Base-by-base conservation (phyloP, 2,113 vertebrate genomes). In the Grallaria varia region DNA sequence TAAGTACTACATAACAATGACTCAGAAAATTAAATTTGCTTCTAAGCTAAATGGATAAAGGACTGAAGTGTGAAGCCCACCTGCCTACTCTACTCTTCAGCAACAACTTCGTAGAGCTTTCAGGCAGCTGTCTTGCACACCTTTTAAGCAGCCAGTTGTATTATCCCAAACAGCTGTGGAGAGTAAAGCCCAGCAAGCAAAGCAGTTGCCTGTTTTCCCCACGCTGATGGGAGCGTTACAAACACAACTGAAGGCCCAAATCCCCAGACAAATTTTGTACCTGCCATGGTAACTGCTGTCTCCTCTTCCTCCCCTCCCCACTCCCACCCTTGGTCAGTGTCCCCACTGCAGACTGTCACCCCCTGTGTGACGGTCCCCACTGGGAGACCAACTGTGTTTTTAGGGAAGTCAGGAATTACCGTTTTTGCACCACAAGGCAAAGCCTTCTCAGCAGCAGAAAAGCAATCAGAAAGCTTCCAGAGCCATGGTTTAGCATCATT, bases 381-480 rank as follows among this genome's bases (percentile, higher is more conserved):
- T 5, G 24, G 45, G 10, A 35, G 31, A 82, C 5, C 33, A 52
- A 8, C 18, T 6, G 19, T 0, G 2, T 28, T 50, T 62, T 25
- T 6, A 40, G 25, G 71, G 68, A 72, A 87, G 14, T 22, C 72
- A 30, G 68, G 31, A 95, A 79, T 96, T 98, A 99, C 99, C 98
- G 97, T 98, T 98, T 98, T 98, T 5, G 97, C 97, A 91, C 95
- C 81, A 89, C 97, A 97, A 90, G 97, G 95, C 47, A 98, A 94
- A 50, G 96, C 97, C 84, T 99, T 98, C 66, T 99, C 98, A 95
- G 98, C 96, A 97, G 97, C 96, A 95, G 98, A 98, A 97, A 99
- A 99, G 97, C 99, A 99, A 97, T 99, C 97, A 97, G 99, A 98
- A 92, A 99, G 98, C 97, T 98, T 99, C 99, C 99, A 99, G 92